These are phyloP conservation scores for Torymus auratus DNA, from an alignment of 2,888 invertebrate genomes.

Conservation along the genomic window DNA sequence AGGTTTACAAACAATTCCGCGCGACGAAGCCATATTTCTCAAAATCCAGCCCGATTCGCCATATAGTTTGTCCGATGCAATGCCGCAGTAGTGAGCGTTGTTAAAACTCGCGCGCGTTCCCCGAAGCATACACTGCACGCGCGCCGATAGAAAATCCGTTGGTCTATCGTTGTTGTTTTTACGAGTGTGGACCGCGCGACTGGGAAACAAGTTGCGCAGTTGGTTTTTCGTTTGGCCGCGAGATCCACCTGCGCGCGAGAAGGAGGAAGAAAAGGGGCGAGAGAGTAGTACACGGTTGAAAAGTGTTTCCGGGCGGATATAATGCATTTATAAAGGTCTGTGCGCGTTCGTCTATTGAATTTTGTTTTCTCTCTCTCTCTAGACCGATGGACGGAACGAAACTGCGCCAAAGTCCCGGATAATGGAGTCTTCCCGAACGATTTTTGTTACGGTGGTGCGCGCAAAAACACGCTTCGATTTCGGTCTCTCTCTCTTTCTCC, in stretches of 20 bases:
- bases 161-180: slow-evolving; percentile 15
- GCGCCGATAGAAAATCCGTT: no score
- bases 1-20: no score
- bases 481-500: not conserved
- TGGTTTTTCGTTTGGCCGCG: slow-evolving; percentile 9
- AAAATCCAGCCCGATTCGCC: no score
- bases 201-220: not conserved
- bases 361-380: slow-evolving; percentile 21
- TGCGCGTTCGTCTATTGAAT: slow-evolving; percentile 29
- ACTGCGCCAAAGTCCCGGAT: not conserved
- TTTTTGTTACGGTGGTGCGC: slow-evolving; percentile 16
- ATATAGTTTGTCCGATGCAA: no score
- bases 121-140: no score
- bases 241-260: not conserved
- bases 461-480: slow-evolving; percentile 45
- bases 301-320: slow-evolving; percentile 38
- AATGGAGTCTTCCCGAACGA: slow-evolving; percentile 37
- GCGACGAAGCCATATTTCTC: no score
- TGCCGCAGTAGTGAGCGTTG: no score
- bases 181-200: not conserved
- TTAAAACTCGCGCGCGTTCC: no score
- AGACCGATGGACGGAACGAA: no score
- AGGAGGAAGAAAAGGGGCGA: not conserved
- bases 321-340: slow-evolving; percentile 47
- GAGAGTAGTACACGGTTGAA: slow-evolving; percentile 36